Evolutionary conservation across 2,888 invertebrate species (phyloP).

Genomic region (Drosophila percnosoma): DNA sequence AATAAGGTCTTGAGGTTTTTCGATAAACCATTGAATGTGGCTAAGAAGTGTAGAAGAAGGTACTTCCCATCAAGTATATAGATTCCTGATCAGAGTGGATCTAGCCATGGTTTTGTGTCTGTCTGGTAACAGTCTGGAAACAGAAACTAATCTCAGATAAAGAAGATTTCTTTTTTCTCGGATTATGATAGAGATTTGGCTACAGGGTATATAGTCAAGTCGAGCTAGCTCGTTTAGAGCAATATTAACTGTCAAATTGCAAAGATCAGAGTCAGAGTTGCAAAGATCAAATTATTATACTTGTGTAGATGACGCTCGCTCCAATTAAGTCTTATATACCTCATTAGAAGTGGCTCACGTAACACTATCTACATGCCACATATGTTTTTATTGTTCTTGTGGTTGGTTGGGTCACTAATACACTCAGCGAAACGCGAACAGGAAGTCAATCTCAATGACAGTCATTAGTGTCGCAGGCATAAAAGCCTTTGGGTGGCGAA

Average conservation of each 20-base stretch:
- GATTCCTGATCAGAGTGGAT: background rate
- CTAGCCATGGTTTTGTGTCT: background rate
- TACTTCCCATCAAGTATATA: background rate
- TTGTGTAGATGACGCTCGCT: background rate
- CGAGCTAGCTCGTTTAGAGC: too few relatives aligned
- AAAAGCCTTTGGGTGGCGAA: conserved; percentile 28
- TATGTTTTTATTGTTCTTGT: conserved; percentile 19
- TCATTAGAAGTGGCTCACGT: background rate
- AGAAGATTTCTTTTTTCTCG: background rate
- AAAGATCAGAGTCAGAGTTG: too few relatives aligned
- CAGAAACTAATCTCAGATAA: background rate
- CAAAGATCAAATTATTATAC: background rate
- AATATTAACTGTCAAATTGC: too few relatives aligned
- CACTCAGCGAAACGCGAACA: conserved; percentile 24
- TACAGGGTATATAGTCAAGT: background rate
- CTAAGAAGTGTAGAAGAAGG: background rate
- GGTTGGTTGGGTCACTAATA: conserved; percentile 1
- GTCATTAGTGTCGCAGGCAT: conserved; percentile 47
- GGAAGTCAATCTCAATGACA: conserved; percentile 60
- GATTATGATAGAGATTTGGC: background rate
- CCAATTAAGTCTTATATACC: background rate
- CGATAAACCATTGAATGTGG: background rate
- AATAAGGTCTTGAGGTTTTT: background rate
- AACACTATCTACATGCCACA: conserved; percentile 18
- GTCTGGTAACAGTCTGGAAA: too few relatives aligned